A percentile compares a stretch with the other conserved stretches of the same genome.
Evolutionary conservation across 2,888 invertebrate genomes (phyloP).

Genomic region (Rotaria magnacalcarata): DNA sequence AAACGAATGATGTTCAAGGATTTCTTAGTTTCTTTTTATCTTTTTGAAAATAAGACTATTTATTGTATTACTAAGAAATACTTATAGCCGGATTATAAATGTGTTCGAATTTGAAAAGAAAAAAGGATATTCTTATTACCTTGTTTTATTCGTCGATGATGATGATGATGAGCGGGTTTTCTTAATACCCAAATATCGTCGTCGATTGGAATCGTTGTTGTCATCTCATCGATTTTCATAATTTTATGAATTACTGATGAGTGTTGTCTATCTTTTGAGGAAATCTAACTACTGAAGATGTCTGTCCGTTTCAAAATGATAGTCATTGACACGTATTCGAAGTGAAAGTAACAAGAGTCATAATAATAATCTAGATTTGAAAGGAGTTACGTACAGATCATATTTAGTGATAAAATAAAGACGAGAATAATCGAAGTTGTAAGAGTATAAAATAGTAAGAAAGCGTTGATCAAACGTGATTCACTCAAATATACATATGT

Average conservation of each 20-base stretch:
- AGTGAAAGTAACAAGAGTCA: not conserved
- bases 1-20: not conserved
- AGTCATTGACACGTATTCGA: not conserved
- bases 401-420: not conserved
- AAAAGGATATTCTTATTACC: not conserved
- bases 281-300: not conserved
- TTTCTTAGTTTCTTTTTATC: not conserved
- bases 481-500: not conserved
- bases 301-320: not conserved
- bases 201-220: not conserved
- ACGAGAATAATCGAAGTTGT: not conserved
- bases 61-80: not conserved
- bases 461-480: not conserved
- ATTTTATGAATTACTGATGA: not conserved
- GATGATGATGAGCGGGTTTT: not conserved
- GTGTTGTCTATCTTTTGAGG: not conserved
- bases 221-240: not conserved
- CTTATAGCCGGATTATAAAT: not conserved
- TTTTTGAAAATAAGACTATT: not conserved
- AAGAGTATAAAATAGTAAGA: not conserved
- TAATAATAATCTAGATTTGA: slow-evolving; percentile 8
- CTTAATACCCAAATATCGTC: not conserved
- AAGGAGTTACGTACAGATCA: not conserved
- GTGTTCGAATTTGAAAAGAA: not conserved
- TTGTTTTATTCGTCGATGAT: slow-evolving; percentile 13